Percentiles rank a stretch among this genome's conserved stretches.
These are phyloP conservation scores for Acipenser ruthenus DNA, from an alignment of 2,797 vertebrate species.

Conservation along the genomic window DNA sequence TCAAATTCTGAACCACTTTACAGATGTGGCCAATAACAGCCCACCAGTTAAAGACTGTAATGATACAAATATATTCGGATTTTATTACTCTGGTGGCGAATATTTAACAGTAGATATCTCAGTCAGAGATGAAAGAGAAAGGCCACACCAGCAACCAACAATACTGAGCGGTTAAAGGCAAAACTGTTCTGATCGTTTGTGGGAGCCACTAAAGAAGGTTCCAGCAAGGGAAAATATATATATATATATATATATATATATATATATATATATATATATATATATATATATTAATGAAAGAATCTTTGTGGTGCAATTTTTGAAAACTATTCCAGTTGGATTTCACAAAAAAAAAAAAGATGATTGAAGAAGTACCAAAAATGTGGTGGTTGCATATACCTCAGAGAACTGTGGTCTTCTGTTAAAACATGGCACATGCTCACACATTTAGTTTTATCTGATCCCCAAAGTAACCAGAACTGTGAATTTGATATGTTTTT, in stretches of 20 bases:
- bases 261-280: neutral
- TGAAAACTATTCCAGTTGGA: constrained; percentile 25
- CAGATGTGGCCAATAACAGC: too few species aligned
- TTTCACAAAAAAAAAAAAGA: constrained; percentile 12
- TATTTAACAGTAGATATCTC: too few species aligned
- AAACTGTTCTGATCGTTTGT: constrained; percentile 52
- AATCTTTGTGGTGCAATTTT: constrained; percentile 35
- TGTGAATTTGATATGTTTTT: constrained; percentile 33
- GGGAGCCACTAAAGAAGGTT: constrained; percentile 57
- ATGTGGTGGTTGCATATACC: constrained; percentile 21
- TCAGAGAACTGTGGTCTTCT: constrained; percentile 28
- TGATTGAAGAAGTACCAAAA: constrained; percentile 32
- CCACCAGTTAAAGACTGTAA: too few species aligned
- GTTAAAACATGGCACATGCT: constrained; percentile 59
- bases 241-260: constrained; percentile 2
- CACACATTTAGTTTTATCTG: constrained; percentile 53
- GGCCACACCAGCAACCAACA: too few species aligned
- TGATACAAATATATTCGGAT: too few species aligned
- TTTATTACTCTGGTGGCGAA: too few species aligned
- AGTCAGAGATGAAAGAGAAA: too few species aligned
- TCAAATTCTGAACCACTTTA: too few species aligned
- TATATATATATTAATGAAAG: constrained; percentile 33
- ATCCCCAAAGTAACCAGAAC: constrained; percentile 39
- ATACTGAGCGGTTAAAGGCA: constrained; percentile 25
- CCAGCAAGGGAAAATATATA: constrained; percentile 25